Percentiles rank a stretch among this genome's conserved stretches.
These are phyloP conservation scores for Otis tarda DNA, from an alignment of 2,113 vertebrate species.

Conservation along the genomic window DNA sequence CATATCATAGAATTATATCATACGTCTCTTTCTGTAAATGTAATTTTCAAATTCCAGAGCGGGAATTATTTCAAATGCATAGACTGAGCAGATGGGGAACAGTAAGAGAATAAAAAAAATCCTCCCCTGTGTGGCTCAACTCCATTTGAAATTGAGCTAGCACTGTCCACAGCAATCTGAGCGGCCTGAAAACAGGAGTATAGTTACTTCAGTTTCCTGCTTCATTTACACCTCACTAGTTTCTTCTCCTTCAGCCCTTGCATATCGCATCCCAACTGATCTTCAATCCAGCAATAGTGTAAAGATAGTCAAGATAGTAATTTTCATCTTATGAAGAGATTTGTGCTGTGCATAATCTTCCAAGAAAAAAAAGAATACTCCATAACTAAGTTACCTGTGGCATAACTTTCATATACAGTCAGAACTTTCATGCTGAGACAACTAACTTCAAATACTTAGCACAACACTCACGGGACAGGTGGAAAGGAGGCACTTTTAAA, in stretches of 20 bases:
- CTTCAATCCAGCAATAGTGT: background rate
- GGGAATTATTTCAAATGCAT: slow-evolving; percentile 15
- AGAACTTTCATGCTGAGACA: background rate
- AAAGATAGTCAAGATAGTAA: background rate
- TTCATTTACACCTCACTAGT: background rate
- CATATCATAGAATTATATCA: background rate
- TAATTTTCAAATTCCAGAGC: background rate
- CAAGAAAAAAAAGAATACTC: background rate
- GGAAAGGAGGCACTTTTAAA: background rate
- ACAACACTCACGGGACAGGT: background rate
- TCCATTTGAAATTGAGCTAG: slow-evolving; percentile 2
- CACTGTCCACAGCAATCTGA: background rate
- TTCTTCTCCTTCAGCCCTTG: background rate
- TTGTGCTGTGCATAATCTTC: background rate
- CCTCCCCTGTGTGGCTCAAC: background rate
- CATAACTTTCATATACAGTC: background rate
- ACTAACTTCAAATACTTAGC: background rate
- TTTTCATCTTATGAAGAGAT: background rate
- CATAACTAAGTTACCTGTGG: background rate
- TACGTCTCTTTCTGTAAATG: background rate
- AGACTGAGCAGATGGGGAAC: background rate
- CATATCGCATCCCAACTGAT: background rate
- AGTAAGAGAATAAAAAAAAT: slow-evolving; percentile 6
- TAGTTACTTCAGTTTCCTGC: background rate
- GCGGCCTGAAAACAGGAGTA: background rate